A percentile compares a stretch with the other conserved stretches of the same genome.
Evolutionary conservation across 2,797 vertebrate genomes (phyloP).

Genomic region (Sarcoramphus papa): DNA sequence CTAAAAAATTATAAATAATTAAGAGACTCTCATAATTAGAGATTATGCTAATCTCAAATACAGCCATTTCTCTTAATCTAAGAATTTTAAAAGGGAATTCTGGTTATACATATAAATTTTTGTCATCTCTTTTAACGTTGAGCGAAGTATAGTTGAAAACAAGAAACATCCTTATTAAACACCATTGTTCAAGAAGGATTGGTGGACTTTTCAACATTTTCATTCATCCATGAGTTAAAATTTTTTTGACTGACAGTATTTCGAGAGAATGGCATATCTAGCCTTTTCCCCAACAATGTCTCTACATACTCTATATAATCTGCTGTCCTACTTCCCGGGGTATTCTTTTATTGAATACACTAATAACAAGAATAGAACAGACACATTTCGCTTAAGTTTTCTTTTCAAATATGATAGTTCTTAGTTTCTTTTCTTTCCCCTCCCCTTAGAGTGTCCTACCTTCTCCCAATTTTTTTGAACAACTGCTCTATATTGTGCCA

Average conservation of each 20-base stretch:
- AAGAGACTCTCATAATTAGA: neutral
- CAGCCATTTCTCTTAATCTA: neutral
- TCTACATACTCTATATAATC: neutral
- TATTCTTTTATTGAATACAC: neutral
- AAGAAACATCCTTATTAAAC: neutral
- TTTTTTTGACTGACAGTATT: neutral
- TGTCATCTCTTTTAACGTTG: neutral
- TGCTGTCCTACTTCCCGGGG: neutral
- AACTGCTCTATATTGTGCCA: neutral
- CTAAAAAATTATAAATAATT: neutral
- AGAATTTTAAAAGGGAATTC: neutral
- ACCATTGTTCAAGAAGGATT: neutral
- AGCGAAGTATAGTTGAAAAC: neutral
- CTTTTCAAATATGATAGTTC: neutral
- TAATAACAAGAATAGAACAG: neutral
- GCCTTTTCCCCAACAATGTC: neutral
- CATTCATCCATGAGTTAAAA: neutral
- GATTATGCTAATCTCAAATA: neutral
- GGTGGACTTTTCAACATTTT: neutral
- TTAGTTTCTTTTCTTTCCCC: neutral
- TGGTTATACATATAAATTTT: neutral
- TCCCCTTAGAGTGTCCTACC: neutral
- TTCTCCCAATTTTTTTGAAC: neutral
- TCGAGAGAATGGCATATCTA: neutral
- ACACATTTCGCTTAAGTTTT: neutral